Evolutionary conservation across 2,888 invertebrate species (phyloP).

Genomic region (Rhodophaea formosa): DNA sequence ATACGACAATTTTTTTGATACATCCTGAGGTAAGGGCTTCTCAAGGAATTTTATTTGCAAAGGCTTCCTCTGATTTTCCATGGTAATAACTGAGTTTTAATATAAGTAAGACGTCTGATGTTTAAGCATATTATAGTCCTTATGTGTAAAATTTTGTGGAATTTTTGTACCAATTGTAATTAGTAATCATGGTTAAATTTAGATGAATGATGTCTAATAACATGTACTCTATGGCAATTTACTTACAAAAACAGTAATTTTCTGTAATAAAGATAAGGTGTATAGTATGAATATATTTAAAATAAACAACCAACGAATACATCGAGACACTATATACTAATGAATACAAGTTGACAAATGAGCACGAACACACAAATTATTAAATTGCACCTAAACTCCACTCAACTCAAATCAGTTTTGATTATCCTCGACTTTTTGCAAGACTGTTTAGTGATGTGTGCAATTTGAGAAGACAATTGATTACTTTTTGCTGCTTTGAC

Average conservation of each 20-base stretch:
- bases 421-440: too few species aligned
- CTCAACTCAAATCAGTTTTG: too few species aligned
- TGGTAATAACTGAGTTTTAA: background rate
- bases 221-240: background rate
- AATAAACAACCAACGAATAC: too few species aligned
- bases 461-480: too few species aligned
- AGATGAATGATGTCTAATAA: background rate
- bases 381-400: too few species aligned
- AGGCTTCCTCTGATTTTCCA: background rate
- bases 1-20: background rate
- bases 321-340: too few species aligned
- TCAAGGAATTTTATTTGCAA: background rate
- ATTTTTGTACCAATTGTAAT: background rate
- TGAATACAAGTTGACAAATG: too few species aligned
- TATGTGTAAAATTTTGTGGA: too few species aligned
- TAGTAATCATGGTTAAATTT: background rate
- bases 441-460: too few species aligned
- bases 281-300: background rate
- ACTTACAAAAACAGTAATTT: background rate
- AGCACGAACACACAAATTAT: too few species aligned
- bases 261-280: background rate
- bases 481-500: too few species aligned
- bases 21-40: background rate
- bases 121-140: background rate
- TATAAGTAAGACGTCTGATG: background rate